Evolutionary conservation across 92 coral and sea anemone genomes (phyloP).

Genomic region (Zoanthus solanderi): DNA sequence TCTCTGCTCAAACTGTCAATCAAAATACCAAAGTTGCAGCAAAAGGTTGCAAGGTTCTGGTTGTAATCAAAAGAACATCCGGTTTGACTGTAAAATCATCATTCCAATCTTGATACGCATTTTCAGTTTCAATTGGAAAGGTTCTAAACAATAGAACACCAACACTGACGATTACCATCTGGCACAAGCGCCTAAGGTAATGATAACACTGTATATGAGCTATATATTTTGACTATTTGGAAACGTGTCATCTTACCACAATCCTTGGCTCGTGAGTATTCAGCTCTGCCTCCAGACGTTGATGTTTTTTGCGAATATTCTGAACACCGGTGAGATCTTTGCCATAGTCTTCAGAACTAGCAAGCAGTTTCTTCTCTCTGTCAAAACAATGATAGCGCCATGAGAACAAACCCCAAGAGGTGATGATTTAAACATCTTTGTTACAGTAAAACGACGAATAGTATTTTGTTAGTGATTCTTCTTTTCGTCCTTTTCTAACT

Average conservation of each 20-base stretch:
- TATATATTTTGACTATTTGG: neutral
- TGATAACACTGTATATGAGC: neutral
- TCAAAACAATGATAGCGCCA: neutral
- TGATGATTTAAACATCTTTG: neutral
- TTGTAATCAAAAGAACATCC: no score
- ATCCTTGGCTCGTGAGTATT: slow-evolving; percentile 92
- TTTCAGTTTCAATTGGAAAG: no score
- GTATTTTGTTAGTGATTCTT: no score
- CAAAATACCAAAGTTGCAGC: no score
- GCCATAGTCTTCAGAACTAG: slow-evolving; percentile 98
- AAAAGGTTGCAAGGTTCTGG: no score
- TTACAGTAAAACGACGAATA: no score
- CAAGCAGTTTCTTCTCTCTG: slow-evolving; percentile 93
- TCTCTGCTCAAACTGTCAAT: no score
- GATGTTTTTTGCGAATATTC: slow-evolving; percentile 96
- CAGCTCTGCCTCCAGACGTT: slow-evolving; percentile 95
- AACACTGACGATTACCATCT: no score
- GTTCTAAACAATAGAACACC: no score
- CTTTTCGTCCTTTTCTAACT: no score
- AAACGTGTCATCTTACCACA: slow-evolving; percentile 59
- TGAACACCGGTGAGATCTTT: slow-evolving; percentile 99
- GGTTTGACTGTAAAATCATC: no score
- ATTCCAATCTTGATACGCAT: no score
- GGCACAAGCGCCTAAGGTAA: neutral
- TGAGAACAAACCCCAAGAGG: neutral